A percentile compares a stretch with the other conserved stretches of the same genome.
Evolutionary conservation across 1,140 invertebrate genomes (phyloP).

Genomic region (Charaxes varanes): DNA sequence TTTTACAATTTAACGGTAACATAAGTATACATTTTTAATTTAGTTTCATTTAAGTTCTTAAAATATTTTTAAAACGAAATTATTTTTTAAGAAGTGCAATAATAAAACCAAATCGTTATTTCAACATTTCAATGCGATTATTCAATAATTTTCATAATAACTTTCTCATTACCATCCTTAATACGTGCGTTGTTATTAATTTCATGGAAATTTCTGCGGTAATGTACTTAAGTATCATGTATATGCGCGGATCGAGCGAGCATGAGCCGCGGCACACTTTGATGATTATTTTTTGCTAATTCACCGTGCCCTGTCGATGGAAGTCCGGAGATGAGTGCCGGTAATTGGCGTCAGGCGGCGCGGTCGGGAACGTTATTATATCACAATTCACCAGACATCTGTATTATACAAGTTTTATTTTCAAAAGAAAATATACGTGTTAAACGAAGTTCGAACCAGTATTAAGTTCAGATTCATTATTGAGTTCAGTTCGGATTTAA

Average conservation of each 20-base stretch:
- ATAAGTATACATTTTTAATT: no score
- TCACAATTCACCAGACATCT: slow-evolving; percentile 1
- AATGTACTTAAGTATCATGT: slow-evolving; percentile 12
- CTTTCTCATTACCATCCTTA: slow-evolving; percentile 5
- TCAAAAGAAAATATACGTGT: background rate
- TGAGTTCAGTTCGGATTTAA: no score
- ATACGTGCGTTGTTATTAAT: slow-evolving; percentile 10
- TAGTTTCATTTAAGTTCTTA: no score
- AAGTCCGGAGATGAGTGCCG: slow-evolving; percentile 50
- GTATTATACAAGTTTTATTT: background rate
- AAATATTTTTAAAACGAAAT: no score
- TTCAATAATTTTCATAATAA: slow-evolving; percentile 5
- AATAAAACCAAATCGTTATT: no score
- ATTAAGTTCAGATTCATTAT: no score
- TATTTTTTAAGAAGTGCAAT: no score
- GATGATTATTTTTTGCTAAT: slow-evolving; percentile 70
- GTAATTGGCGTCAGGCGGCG: slow-evolving; percentile 38
- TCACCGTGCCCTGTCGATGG: slow-evolving; percentile 56
- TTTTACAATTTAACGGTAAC: no score
- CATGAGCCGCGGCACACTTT: slow-evolving; percentile 22
- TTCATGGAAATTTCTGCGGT: slow-evolving; percentile 18
- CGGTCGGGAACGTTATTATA: slow-evolving; percentile 18
- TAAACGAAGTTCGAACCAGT: no score
- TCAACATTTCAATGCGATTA: background rate
- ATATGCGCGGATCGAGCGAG: slow-evolving; percentile 6